Conservation (phyloP, 2,113 vertebrate species). For the Cygnus buccinator region DNA sequence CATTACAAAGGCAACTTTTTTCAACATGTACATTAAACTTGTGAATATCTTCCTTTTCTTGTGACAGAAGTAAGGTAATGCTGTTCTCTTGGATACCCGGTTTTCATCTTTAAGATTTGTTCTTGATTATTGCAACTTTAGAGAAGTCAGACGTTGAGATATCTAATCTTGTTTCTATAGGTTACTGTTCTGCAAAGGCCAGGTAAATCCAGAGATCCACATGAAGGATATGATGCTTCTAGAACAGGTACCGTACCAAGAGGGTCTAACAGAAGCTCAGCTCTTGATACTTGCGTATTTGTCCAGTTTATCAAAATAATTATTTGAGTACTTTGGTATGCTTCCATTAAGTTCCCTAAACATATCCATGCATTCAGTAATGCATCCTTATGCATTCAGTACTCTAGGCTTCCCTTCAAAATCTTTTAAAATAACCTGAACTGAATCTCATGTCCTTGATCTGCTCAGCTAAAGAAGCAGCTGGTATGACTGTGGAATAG, state of each 20-base stretch:
- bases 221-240: slow-evolving; percentile 38
- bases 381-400: background rate
- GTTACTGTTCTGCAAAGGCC: slow-evolving; percentile 84
- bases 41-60: background rate
- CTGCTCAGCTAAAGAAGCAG: background rate
- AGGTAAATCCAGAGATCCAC: slow-evolving; percentile 44
- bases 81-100: background rate
- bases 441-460: background rate
- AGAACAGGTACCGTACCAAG: slow-evolving; percentile 62
- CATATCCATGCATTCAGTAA: background rate
- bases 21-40: background rate
- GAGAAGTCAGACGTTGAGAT: background rate
- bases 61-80: background rate
- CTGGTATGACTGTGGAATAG: fast-evolving
- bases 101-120: background rate
- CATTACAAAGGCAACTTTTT: background rate
- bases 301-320: background rate
- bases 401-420: background rate
- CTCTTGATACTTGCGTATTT: background rate
- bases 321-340: background rate
- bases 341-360: background rate
- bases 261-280: background rate
- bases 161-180: slow-evolving; percentile 72
- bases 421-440: background rate
- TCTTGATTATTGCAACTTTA: background rate